Percentiles rank a stretch among this genome's conserved stretches.
Conservation (phyloP, 2,797 vertebrate genomes). For the Muraenolepis orangiensis region DNA sequence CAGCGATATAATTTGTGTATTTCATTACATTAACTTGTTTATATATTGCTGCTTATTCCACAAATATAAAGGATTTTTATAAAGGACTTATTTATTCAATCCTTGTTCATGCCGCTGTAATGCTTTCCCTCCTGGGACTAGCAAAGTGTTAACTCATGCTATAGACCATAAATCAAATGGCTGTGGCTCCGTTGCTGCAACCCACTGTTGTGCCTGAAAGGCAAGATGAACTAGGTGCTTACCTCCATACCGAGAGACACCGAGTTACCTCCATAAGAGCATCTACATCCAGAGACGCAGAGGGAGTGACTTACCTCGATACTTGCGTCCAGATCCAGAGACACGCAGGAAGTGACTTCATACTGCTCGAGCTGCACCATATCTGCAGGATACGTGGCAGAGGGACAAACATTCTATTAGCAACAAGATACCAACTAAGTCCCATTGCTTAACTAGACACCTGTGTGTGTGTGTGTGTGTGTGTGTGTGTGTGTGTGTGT, state of each 20-base stretch:
- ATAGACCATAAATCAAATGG: not conserved
- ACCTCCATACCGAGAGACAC: too few species aligned
- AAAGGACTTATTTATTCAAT: not conserved
- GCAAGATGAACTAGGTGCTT: not conserved
- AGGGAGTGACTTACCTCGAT: conserved; percentile 58
- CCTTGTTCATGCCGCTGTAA: not conserved
- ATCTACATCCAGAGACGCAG: conserved; percentile 71
- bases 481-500: not conserved
- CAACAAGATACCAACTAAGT: not conserved
- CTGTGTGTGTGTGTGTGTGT: not conserved
- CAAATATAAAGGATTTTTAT: not conserved
- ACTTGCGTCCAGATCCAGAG: conserved; percentile 68
- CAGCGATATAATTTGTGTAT: not conserved
- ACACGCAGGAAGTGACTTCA: conserved; percentile 70
- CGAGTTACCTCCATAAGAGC: conserved; percentile 76
- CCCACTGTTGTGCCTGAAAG: not conserved
- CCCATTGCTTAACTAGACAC: not conserved
- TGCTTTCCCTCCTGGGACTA: not conserved
- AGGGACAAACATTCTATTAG: conserved; percentile 3
- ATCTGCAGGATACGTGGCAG: conserved; percentile 69
- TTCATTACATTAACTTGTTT: not conserved
- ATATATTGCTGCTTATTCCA: not conserved
- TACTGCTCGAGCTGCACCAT: conserved; percentile 87
- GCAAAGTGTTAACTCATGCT: not conserved
- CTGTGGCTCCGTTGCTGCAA: not conserved